Evolutionary conservation across 2,888 invertebrate genomes (phyloP).

Genomic region (Mesoligia furuncula): DNA sequence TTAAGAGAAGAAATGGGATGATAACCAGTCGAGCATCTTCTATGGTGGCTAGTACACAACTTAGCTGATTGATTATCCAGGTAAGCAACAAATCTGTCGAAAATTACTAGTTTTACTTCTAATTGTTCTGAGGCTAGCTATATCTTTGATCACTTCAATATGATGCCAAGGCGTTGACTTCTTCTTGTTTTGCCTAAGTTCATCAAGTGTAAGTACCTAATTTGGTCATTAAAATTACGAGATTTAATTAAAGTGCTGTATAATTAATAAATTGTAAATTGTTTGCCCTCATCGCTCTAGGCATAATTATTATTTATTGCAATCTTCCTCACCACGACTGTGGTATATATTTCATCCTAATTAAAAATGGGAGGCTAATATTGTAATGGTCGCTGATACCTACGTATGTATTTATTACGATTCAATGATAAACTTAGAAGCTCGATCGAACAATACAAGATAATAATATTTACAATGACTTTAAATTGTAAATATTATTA

Average conservation of each 20-base stretch:
- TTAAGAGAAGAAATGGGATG: slow-evolving; percentile 23
- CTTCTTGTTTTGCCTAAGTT: background rate
- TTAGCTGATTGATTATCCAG: slow-evolving; percentile 18
- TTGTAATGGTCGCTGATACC: background rate
- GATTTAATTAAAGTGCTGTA: slow-evolving; percentile 5
- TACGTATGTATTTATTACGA: background rate
- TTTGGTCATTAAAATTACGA: background rate
- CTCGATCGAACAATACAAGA: background rate
- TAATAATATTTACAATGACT: too few relatives aligned
- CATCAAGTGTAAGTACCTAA: background rate
- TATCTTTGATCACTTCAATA: background rate
- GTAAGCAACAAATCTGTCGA: slow-evolving; percentile 32
- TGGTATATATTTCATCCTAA: slow-evolving; percentile 14
- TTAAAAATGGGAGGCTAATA: background rate
- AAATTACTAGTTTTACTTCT: background rate
- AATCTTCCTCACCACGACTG: slow-evolving; percentile 22
- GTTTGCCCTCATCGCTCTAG: slow-evolving; percentile 1
- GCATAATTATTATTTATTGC: slow-evolving; percentile 25
- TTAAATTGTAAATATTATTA: slow-evolving; percentile 8
- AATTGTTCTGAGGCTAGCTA: background rate
- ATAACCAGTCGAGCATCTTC: slow-evolving; percentile 7
- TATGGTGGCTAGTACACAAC: slow-evolving; percentile 2
- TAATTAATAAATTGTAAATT: slow-evolving; percentile 9
- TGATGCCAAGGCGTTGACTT: background rate
- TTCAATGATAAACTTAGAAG: slow-evolving; percentile 9